Evolutionary conservation across 2,113 vertebrate species (phyloP).

Genomic region (Nestor notabilis): DNA sequence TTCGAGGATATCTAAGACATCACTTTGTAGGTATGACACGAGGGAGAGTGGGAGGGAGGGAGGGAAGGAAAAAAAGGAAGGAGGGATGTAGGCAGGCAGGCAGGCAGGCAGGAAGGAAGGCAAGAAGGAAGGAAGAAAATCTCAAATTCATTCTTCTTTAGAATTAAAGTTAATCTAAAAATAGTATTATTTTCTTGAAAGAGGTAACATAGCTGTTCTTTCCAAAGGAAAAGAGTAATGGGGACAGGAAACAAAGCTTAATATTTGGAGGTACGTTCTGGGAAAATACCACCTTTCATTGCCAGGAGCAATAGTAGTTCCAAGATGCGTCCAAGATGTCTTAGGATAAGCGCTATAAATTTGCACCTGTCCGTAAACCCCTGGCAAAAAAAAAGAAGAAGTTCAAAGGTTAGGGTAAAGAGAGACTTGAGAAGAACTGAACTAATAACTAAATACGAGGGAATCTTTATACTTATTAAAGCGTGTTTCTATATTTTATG

Average conservation of each 20-base stretch:
- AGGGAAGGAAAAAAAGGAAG: background rate
- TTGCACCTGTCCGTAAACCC: slow-evolving; percentile 74
- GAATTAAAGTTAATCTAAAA: background rate
- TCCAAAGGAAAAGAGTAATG: background rate
- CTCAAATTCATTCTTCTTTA: background rate
- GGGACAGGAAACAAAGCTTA: background rate
- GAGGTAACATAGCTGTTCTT: background rate
- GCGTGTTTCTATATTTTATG: background rate
- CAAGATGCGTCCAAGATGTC: slow-evolving; percentile 75
- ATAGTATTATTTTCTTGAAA: background rate
- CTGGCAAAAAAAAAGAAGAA: slow-evolving; percentile 48
- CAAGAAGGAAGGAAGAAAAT: background rate
- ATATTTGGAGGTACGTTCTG: background rate
- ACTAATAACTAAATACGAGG: background rate
- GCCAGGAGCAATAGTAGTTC: slow-evolving; percentile 62
- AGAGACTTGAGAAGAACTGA: background rate
- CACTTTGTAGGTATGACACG: background rate
- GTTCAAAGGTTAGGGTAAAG: background rate
- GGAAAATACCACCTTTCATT: slow-evolving; percentile 76
- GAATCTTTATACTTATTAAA: background rate
- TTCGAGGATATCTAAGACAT: background rate
- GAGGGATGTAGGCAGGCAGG: no score
- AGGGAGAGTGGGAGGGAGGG: background rate
- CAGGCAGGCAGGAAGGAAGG: no score
- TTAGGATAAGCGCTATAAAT: slow-evolving; percentile 73